Evolutionary conservation across 2,797 vertebrate species (phyloP).

Genomic region (Vespertilio murinus): DNA sequence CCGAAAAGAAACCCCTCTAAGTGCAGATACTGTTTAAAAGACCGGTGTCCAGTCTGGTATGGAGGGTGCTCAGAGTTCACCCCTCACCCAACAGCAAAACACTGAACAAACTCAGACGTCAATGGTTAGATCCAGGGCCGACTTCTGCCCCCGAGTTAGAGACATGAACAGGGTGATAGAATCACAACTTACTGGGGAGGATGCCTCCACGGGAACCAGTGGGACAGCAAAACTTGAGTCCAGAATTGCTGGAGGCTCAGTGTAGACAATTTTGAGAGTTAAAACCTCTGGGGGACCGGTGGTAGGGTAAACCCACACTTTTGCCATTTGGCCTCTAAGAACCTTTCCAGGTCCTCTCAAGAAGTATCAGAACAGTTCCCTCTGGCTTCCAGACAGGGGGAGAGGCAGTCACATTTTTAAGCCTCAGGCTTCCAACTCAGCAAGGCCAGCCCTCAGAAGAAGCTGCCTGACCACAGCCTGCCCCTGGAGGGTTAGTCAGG

Average conservation of each 20-base stretch:
- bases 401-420: not conserved
- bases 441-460: not conserved
- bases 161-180: not conserved
- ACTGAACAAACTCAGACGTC: not conserved
- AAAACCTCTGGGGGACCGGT: not conserved
- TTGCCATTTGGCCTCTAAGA: not conserved
- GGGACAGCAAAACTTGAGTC: not conserved
- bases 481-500: not conserved
- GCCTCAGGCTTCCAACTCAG: not conserved
- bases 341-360: not conserved
- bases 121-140: not conserved
- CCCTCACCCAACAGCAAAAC: not conserved
- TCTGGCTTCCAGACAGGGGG: not conserved
- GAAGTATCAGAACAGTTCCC: not conserved
- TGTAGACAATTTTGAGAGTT: not conserved
- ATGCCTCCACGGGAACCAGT: rapidly evolving
- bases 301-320: not conserved
- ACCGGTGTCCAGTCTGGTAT: not conserved
- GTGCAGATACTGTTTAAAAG: not conserved
- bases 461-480: not conserved
- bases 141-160: not conserved
- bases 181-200: no score
- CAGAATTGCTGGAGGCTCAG: not conserved
- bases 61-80: not conserved
- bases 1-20: not conserved